These are phyloP conservation scores for Cercopithecus diana DNA, from an alignment of 2,797 vertebrate species.

Conservation along the genomic window DNA sequence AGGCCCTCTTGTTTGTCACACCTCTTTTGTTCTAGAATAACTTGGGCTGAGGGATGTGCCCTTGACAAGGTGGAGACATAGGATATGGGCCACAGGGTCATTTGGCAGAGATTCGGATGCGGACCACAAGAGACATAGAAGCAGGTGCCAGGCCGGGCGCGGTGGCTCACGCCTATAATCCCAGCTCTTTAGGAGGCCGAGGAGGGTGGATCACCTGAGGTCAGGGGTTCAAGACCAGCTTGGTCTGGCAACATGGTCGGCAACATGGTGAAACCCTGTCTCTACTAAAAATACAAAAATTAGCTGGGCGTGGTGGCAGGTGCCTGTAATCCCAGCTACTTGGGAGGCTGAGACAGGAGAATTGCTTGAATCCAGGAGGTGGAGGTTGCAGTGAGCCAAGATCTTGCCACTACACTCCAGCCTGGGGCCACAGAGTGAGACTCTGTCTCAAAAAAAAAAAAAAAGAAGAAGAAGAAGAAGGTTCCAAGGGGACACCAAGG, in stretches of 20 bases:
- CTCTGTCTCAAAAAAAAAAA: not conserved
- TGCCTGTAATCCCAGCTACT: not conserved
- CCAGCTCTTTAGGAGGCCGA: not conserved
- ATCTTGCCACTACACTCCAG: not conserved
- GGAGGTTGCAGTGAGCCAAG: not conserved
- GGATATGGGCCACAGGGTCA: not conserved
- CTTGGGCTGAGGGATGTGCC: not conserved
- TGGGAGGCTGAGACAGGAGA: not conserved
- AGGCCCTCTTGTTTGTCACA: not conserved
- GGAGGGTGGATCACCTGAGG: not conserved
- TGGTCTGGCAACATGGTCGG: no score
- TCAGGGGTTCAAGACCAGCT: not conserved
- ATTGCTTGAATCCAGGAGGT: not conserved
- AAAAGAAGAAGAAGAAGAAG: not conserved
- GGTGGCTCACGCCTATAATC: not conserved
- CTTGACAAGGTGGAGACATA: not conserved
- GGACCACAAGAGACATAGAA: not conserved
- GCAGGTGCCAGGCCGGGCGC: not conserved
- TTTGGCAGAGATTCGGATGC: not conserved
- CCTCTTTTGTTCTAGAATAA: slow-evolving; percentile 19
- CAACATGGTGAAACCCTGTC: not conserved
- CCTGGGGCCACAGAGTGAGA: not conserved
- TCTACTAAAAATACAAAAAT: not conserved
- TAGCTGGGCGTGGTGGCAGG: not conserved
- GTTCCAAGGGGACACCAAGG: not conserved